A percentile compares a stretch with the other conserved stretches of the same genome.
phyloP scores from a whole-genome alignment of 2,888 invertebrate genomes.

The Lasioglossum marginatum region DNA sequence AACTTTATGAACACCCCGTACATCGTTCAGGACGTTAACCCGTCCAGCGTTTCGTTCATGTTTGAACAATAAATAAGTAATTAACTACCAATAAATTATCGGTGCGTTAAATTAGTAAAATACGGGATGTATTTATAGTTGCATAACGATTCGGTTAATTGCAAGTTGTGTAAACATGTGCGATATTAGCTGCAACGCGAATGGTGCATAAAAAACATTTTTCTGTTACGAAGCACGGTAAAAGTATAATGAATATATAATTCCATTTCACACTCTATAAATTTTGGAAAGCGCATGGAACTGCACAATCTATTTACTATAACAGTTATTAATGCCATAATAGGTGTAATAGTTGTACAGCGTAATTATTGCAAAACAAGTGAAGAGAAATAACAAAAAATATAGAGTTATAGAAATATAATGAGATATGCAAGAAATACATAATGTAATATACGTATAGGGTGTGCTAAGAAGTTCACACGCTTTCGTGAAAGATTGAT shows the following conservation, averaged over 20 bases:
- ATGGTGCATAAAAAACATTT: neutral
- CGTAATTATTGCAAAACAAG: neutral
- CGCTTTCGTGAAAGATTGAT: neutral
- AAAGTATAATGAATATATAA: neutral
- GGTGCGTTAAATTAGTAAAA: neutral
- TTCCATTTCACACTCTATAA: slow-evolving; percentile 8
- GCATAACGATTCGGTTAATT: neutral
- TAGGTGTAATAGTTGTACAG: neutral
- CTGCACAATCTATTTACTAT: neutral
- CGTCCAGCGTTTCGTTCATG: neutral
- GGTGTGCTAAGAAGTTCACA: neutral
- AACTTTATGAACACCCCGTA: neutral
- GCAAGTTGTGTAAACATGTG: neutral
- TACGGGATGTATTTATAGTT: neutral
- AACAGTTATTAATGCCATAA: neutral
- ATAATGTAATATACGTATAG: neutral
- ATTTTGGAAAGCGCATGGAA: slow-evolving; percentile 1
- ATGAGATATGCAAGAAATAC: neutral
- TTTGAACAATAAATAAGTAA: neutral
- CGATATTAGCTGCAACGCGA: neutral
- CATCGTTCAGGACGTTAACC: neutral
- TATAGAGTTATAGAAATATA: too few relatives aligned
- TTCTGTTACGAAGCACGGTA: neutral
- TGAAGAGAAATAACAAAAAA: neutral
- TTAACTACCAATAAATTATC: neutral